Percentiles rank a stretch among this genome's conserved stretches.
phyloP scores from a whole-genome alignment of 2,797 vertebrate species.

The Hypotaenidia okinawae region DNA sequence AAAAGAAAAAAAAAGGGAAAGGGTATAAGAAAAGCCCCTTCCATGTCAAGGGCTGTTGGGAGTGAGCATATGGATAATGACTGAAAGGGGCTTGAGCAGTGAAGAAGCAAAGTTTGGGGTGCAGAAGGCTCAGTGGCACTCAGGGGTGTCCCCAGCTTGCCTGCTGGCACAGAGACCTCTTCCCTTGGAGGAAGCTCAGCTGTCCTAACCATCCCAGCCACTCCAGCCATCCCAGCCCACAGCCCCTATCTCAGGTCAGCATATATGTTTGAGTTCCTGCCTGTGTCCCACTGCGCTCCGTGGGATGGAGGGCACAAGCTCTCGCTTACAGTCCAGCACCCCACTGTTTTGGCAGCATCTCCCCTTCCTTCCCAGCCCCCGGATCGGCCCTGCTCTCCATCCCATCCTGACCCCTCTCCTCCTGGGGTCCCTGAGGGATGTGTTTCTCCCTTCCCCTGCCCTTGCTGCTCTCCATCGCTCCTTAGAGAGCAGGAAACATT shows the following conservation, averaged over 20 bases:
- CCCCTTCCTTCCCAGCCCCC: rapidly evolving
- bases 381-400: not conserved
- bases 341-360: rapidly evolving
- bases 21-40: not conserved
- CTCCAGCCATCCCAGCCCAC: not conserved
- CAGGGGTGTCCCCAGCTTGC: rapidly evolving
- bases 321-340: not conserved
- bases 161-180: not conserved
- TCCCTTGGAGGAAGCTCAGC: not conserved
- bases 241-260: not conserved
- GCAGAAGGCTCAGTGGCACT: not conserved
- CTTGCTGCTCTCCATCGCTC: rapidly evolving
- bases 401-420: not conserved
- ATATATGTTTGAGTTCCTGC: rapidly evolving
- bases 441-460: rapidly evolving
- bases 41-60: not conserved
- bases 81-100: not conserved
- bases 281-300: rapidly evolving
- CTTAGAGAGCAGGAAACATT: not conserved
- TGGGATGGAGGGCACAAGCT: not conserved
- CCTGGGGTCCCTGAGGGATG: rapidly evolving
- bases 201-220: not conserved
- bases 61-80: not conserved
- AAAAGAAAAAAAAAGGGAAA: not conserved
- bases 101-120: not conserved